These are phyloP conservation scores for Ophonus ardosiacus DNA, from an alignment of 2,888 invertebrate genomes.

Conservation along the genomic window DNA sequence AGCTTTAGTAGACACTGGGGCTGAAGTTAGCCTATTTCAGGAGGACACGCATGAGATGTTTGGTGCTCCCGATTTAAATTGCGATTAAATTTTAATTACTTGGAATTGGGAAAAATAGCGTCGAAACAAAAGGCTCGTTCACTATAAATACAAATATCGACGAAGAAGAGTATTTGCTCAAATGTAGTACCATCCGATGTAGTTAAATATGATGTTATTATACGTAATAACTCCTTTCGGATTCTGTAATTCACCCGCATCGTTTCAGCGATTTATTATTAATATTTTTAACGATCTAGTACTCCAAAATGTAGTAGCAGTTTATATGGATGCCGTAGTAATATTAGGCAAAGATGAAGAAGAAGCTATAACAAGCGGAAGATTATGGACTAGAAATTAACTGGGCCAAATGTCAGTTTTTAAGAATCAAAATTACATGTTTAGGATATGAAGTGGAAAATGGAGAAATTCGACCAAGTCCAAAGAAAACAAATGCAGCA, in stretches of 20 bases:
- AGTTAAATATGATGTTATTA: neutral
- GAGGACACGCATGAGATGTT: too few relatives aligned
- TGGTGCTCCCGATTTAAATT: too few relatives aligned
- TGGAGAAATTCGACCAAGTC: neutral
- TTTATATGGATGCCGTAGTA: conserved; percentile 31
- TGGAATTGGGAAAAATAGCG: too few relatives aligned
- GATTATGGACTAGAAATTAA: too few relatives aligned
- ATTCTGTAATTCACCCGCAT: conserved; percentile 29
- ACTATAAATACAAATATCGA: too few relatives aligned
- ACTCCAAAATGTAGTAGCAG: neutral
- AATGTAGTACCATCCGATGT: neutral
- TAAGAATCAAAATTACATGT: neutral
- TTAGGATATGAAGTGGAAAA: conserved; percentile 11
- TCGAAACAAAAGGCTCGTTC: too few relatives aligned
- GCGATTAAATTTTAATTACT: neutral
- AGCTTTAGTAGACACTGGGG: too few relatives aligned
- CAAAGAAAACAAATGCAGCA: too few relatives aligned
- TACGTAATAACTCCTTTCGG: conserved; percentile 10
- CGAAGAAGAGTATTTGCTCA: neutral
- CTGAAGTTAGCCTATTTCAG: too few relatives aligned
- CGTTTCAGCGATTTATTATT: conserved; percentile 18
- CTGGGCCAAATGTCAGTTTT: conserved; percentile 31
- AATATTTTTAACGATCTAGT: too few relatives aligned
- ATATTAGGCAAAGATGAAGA: too few relatives aligned
- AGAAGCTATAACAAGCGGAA: too few relatives aligned